A percentile compares a stretch with the other conserved stretches of the same genome.
Conservation (phyloP, 2,797 vertebrate genomes). For the Apodemus agrarius region DNA sequence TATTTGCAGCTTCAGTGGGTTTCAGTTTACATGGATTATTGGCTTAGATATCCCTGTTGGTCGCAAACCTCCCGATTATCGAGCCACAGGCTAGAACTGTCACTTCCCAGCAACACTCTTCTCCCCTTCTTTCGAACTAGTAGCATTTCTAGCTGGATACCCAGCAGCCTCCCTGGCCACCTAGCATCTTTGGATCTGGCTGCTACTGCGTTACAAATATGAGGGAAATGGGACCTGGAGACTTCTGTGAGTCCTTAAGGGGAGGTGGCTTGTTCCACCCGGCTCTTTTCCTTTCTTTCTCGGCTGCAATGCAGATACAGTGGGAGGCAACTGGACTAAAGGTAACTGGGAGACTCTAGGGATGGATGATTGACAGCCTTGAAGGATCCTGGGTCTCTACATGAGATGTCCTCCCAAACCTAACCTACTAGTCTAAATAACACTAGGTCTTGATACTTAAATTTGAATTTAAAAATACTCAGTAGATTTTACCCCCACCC, state of each 20-base stretch:
- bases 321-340: background rate
- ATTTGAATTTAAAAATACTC: background rate
- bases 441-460: background rate
- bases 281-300: background rate
- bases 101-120: background rate
- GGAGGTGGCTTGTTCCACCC: background rate
- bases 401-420: background rate
- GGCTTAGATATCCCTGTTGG: constrained; percentile 26
- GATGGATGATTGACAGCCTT: background rate
- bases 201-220: background rate
- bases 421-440: background rate
- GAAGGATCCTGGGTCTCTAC: background rate
- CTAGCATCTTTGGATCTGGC: background rate
- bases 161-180: background rate
- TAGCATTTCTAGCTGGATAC: background rate
- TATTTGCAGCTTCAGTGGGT: constrained; percentile 33
- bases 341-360: background rate
- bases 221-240: background rate
- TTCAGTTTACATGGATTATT: constrained; percentile 10
- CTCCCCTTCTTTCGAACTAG: background rate
- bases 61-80: background rate
- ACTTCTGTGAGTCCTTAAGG: background rate
- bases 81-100: background rate
- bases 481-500: background rate
- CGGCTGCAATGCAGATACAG: background rate